These are phyloP conservation scores for Ranitomeya imitator DNA, from an alignment of 2,113 vertebrate genomes.

Conservation along the genomic window DNA sequence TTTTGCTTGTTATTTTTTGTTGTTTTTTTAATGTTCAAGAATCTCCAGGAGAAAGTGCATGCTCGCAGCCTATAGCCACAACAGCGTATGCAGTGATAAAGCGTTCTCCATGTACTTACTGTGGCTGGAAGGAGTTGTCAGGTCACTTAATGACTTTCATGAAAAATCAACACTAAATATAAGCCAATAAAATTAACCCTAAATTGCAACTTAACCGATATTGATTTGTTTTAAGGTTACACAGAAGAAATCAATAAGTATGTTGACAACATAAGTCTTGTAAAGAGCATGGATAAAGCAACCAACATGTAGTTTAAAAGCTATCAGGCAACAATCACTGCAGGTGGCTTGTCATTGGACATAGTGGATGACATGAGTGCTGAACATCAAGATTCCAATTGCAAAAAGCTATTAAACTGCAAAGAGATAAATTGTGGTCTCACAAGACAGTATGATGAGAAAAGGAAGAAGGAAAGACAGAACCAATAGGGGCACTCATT, in stretches of 20 bases:
- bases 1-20: neutral
- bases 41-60: constrained; percentile 23
- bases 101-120: constrained; percentile 34
- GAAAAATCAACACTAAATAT: constrained; percentile 49
- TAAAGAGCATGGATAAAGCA: constrained; percentile 41
- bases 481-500: neutral
- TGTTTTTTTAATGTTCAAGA: neutral
- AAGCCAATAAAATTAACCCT: constrained; percentile 46
- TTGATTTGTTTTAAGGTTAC: constrained; percentile 45
- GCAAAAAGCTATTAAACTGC: constrained; percentile 4
- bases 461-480: neutral
- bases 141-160: constrained; percentile 42
- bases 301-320: constrained; percentile 42
- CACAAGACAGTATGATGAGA: neutral
- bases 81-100: constrained; percentile 34
- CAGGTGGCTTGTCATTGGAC: neutral
- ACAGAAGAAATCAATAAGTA: constrained; percentile 29
- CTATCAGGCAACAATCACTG: constrained; percentile 14
- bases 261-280: constrained; percentile 32
- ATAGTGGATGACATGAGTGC: constrained; percentile 2
- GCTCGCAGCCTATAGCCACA: constrained; percentile 29
- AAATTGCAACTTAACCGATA: constrained; percentile 27
- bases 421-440: constrained; percentile 15
- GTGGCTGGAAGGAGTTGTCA: constrained; percentile 41
- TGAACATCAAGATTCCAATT: constrained; percentile 28